phyloP scores from a whole-genome alignment of 1,140 invertebrate species.

The Cydia fagiglandana region DNA sequence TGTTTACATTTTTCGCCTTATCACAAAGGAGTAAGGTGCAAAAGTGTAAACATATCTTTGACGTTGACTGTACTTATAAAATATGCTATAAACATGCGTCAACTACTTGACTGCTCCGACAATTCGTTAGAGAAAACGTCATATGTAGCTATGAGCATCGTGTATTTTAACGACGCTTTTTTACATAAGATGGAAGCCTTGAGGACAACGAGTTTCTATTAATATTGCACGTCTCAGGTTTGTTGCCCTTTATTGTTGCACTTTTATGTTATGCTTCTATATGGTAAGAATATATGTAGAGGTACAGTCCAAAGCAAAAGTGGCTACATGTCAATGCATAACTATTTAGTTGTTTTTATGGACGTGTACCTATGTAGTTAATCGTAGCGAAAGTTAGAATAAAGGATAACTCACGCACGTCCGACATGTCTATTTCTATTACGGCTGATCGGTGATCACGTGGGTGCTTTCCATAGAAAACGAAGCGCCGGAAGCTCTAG shows the following conservation, averaged over 20 bases:
- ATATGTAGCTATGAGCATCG: neutral
- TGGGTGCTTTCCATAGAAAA: too few species aligned
- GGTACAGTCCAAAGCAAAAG: neutral
- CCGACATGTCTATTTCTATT: too few species aligned
- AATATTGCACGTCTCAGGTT: slow-evolving; percentile 12
- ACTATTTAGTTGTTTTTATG: too few species aligned
- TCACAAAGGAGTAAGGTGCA: too few species aligned
- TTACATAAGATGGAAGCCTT: neutral
- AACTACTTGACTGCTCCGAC: neutral
- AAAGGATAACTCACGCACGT: too few species aligned
- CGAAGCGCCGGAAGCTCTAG: too few species aligned
- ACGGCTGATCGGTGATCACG: too few species aligned
- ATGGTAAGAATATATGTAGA: neutral
- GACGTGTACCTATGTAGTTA: too few species aligned
- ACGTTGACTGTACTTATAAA: neutral
- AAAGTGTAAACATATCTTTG: too few species aligned
- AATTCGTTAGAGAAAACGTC: neutral
- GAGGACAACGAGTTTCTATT: slow-evolving; percentile 12
- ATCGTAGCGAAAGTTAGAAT: too few species aligned
- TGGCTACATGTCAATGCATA: neutral
- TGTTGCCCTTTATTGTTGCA: slow-evolving; percentile 16
- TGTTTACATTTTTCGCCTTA: too few species aligned
- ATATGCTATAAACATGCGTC: slow-evolving; percentile 9
- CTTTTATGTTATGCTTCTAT: neutral
- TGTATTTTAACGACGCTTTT: neutral